These are phyloP conservation scores for Anorthoa munda DNA, from an alignment of 2,888 invertebrate genomes.

Conservation along the genomic window DNA sequence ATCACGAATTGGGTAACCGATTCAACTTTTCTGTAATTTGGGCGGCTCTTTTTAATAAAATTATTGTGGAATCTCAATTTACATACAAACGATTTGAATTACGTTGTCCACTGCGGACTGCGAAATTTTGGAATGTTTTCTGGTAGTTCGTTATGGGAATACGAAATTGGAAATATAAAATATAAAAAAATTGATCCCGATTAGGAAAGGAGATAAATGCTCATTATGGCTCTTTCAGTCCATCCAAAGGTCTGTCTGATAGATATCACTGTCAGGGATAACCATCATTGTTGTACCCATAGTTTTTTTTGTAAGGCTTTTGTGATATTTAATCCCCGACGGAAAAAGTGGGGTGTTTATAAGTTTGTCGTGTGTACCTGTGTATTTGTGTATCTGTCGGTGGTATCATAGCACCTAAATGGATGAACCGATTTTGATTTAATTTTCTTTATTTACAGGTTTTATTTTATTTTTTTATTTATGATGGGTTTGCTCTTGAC, in stretches of 20 bases:
- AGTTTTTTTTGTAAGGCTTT: no score
- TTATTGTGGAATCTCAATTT: constrained; percentile 44
- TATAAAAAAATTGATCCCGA: neutral
- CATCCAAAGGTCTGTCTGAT: no score
- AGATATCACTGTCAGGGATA: no score
- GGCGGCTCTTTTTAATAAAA: constrained; percentile 41
- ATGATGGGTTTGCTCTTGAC: no score
- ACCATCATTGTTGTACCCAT: neutral
- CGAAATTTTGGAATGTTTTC: constrained; percentile 18
- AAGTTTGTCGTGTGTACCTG: no score
- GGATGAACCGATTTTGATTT: no score
- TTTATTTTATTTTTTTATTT: no score
- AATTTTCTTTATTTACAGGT: no score
- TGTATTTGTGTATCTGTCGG: no score
- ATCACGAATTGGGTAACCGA: constrained; percentile 30
- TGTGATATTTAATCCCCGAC: no score
- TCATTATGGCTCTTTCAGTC: neutral
- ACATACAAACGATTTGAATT: constrained; percentile 51
- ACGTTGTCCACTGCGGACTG: constrained; percentile 8
- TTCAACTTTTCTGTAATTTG: constrained; percentile 42
- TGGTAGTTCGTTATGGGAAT: constrained; percentile 26
- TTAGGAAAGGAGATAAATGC: neutral
- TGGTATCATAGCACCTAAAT: no score
- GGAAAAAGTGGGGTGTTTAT: no score
- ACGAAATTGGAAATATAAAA: constrained; percentile 17